These are phyloP conservation scores for Charanyca ferruginea DNA, from an alignment of 2,888 invertebrate species.

Conservation along the genomic window DNA sequence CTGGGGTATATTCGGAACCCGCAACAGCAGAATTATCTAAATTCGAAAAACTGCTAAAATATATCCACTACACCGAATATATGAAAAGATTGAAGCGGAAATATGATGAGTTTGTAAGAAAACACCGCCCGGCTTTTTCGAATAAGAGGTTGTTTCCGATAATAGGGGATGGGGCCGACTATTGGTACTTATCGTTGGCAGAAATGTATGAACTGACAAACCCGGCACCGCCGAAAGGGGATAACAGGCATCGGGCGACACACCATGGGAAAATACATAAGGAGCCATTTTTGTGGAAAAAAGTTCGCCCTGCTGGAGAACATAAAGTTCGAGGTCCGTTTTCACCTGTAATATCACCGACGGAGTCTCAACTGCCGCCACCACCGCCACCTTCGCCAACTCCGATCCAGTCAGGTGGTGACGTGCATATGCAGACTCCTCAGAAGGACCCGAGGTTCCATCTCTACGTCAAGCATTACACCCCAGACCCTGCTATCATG, in stretches of 20 bases:
- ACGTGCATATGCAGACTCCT: conserved; percentile 43
- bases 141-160: conserved; percentile 87
- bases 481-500: conserved; percentile 83
- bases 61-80: conserved; percentile 86
- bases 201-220: conserved; percentile 87
- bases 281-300: conserved; percentile 85
- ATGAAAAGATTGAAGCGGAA: conserved; percentile 84
- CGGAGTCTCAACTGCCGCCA: conserved; percentile 38
- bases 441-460: conserved; percentile 83
- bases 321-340: conserved; percentile 80
- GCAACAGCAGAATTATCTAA: conserved; percentile 80
- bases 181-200: conserved; percentile 88
- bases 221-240: conserved; percentile 59
- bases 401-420: conserved; percentile 64
- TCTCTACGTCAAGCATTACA: conserved; percentile 84
- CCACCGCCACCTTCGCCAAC: conserved; percentile 76
- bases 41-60: conserved; percentile 84
- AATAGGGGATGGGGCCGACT: conserved; percentile 86
- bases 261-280: conserved; percentile 82
- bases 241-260: conserved; percentile 74
- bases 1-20: conserved; percentile 84
- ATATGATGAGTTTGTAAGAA: conserved; percentile 86
- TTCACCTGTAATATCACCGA: conserved; percentile 66
- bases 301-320: conserved; percentile 68
- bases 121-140: conserved; percentile 82